These are phyloP conservation scores for Tapirus indicus DNA, from an alignment of 2,797 vertebrate species.

Conservation along the genomic window DNA sequence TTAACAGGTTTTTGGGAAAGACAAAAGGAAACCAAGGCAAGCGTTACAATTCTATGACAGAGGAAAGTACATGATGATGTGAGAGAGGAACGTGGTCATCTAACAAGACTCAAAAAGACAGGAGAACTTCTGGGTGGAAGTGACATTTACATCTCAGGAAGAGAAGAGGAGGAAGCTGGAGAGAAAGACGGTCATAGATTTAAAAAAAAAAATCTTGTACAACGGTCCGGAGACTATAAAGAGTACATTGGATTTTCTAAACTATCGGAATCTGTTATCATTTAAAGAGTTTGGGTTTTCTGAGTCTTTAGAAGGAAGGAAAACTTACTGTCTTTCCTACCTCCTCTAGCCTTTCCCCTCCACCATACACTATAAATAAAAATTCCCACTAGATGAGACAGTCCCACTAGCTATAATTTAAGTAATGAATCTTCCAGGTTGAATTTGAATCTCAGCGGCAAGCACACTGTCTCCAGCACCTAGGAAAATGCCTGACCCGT, in stretches of 20 bases:
- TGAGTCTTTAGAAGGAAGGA: background rate
- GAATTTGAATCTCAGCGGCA: constrained; percentile 16
- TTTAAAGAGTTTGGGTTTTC: background rate
- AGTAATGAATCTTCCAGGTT: constrained; percentile 48
- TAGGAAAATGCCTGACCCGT: background rate
- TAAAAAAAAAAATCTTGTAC: background rate
- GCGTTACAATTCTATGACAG: background rate
- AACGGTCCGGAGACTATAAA: background rate
- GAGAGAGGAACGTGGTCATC: background rate
- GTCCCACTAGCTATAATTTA: background rate
- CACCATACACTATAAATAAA: constrained; percentile 13
- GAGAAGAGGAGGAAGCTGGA: background rate
- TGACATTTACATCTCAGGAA: background rate
- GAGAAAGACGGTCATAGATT: background rate
- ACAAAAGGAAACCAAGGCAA: background rate
- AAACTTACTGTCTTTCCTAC: background rate
- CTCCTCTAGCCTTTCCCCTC: background rate
- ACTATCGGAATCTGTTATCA: background rate
- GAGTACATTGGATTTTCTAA: background rate
- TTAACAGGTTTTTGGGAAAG: background rate
- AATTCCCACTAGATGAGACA: background rate
- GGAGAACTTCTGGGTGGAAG: background rate
- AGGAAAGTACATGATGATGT: background rate
- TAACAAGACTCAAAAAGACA: background rate
- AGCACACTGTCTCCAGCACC: background rate